Evolutionary conservation across 2,888 invertebrate species (phyloP).

Genomic region (Andrena chrysosceles): DNA sequence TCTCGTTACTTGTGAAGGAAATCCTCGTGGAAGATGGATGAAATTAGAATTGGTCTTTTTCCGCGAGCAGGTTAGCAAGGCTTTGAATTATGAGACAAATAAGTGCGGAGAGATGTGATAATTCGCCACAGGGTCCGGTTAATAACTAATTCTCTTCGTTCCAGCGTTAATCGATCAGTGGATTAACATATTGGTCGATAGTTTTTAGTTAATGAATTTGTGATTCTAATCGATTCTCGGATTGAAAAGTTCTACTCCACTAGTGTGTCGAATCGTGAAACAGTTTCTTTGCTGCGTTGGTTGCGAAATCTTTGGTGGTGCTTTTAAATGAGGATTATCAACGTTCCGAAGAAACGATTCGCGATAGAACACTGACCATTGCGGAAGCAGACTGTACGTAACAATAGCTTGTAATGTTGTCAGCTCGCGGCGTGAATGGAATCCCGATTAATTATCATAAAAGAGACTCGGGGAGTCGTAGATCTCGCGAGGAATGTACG

Average conservation of each 20-base stretch:
- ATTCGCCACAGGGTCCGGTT: not conserved
- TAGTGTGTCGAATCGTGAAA: not conserved
- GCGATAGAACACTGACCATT: conserved; percentile 29
- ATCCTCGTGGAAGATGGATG: no score
- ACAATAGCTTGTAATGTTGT: conserved; percentile 53
- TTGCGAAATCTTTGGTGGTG: conserved; percentile 18
- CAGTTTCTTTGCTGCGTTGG: not conserved
- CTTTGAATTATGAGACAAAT: not conserved
- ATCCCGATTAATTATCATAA: conserved; percentile 59
- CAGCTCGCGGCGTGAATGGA: conserved; percentile 54
- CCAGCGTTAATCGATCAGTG: conserved; percentile 3
- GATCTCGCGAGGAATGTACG: conserved; percentile 38
- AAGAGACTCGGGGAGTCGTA: conserved; percentile 11
- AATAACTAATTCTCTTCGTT: not conserved
- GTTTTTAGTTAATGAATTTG: not conserved
- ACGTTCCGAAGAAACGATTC: not conserved
- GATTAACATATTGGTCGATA: not conserved
- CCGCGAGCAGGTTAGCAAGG: not conserved
- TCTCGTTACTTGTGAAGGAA: not conserved
- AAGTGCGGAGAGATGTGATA: not conserved
- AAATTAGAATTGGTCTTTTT: not conserved
- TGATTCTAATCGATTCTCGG: not conserved
- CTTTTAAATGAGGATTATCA: conserved; percentile 14
- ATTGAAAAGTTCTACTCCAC: not conserved
- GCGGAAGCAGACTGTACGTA: conserved; percentile 34